Evolutionary conservation across 2,113 vertebrate genomes (phyloP), one percentile per base, ranked within the genome.

Genomic region (Varanus komodoensis): DNA sequence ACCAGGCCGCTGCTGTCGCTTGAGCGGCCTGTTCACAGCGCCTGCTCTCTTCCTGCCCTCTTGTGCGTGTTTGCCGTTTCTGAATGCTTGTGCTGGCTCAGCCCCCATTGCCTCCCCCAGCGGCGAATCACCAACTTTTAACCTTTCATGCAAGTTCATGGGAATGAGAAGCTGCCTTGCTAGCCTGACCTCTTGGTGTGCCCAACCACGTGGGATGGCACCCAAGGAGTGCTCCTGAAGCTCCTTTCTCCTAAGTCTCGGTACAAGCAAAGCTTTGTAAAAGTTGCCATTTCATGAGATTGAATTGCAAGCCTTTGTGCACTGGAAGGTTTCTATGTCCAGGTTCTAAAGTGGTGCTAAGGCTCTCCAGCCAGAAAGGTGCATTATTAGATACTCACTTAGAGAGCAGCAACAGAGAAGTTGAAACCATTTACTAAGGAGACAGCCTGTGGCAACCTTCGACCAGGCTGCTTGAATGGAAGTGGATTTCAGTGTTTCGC

Each of bases 371-470:
- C 57, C 52, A 89, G 69, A 82, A 92, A 54, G 50, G 23, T 84
- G 84, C 84, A 93, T 92, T 86, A 75, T 75, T 81, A 94, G 92
- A 93, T 74, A 93, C 75, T 86, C 1, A 0, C 44, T 77, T 84
- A 87, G 67, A 90, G 74, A 95, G 69, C 79, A 95, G 74, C 79
- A 92, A 71, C 0, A 2, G 89, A 92, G 85, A 91, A 89, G 77
- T 50, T 64, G 61, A 91, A 87, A 93, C 90, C 52, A 14, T 89
- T 92, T 92, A 91, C 90, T 93, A 95, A 95, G 94, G 89, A 92
- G 69, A 52, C 90, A 86, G 83, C 57, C 89, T 92, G 75, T 94
- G 87, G 91, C 95, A 96, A 95, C 86, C 86, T 79, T 94, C 95
- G 93, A 93, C 84, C 44, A 82, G 29, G 78, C 86, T 92, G 84